Conservation (phyloP, 1,140 invertebrate species). For the Formica selysi region DNA sequence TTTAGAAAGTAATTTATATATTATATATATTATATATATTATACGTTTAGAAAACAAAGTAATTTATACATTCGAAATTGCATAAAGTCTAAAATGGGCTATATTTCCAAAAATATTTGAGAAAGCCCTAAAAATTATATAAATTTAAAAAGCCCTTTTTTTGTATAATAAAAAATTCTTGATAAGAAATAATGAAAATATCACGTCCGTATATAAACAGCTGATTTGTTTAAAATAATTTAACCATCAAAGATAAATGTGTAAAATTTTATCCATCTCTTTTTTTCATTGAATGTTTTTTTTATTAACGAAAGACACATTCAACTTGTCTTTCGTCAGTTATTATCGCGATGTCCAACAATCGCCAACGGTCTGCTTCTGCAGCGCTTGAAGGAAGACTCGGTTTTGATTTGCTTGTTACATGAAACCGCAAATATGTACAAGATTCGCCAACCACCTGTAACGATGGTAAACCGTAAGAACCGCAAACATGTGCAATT, state of each 20-base stretch:
- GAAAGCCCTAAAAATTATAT: too few species aligned
- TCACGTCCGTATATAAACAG: not conserved
- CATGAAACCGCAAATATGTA: not conserved
- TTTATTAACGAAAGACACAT: not conserved
- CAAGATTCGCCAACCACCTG: conserved; percentile 59
- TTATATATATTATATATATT: not conserved
- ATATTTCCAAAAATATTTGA: not conserved
- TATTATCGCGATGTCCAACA: not conserved
- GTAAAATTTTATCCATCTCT: not conserved
- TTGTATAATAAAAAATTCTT: not conserved
- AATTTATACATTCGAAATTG: not conserved
- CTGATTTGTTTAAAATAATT: not conserved
- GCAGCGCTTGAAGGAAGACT: conserved; percentile 32
- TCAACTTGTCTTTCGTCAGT: too few species aligned
- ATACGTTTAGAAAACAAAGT: not conserved
- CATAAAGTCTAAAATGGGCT: not conserved
- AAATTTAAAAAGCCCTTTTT: not conserved
- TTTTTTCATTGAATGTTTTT: not conserved
- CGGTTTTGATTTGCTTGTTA: conserved; percentile 61
- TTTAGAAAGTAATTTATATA: not conserved
- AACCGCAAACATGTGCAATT: conserved; percentile 58
- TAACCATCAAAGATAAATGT: not conserved
- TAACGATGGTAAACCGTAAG: conserved; percentile 63
- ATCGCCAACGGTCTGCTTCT: not conserved
- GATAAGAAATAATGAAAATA: not conserved